phyloP scores from a whole-genome alignment of 2,797 vertebrate genomes.

The Denticeps clupeoides region DNA sequence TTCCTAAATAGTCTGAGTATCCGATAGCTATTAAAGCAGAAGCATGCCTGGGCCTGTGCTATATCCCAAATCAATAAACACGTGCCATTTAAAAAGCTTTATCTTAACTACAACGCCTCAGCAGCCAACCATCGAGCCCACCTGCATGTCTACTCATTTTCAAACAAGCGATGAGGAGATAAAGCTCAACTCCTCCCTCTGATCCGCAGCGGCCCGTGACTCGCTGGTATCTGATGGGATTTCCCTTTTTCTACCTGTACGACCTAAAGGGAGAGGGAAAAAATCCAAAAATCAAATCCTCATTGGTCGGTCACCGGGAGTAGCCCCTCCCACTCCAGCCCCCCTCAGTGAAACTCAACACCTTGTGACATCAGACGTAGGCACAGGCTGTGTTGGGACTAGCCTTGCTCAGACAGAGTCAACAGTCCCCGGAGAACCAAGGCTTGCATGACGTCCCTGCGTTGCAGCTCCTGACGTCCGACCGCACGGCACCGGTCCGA shows the following conservation, averaged over 20 bases:
- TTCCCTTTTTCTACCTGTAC: slow-evolving; percentile 16
- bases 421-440: slow-evolving; percentile 40
- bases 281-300: slow-evolving; percentile 1
- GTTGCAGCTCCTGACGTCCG: not conserved
- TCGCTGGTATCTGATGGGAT: slow-evolving; percentile 8
- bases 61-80: slow-evolving; percentile 14
- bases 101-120: slow-evolving; percentile 22
- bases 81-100: slow-evolving; percentile 18
- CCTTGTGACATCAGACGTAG: slow-evolving; percentile 47
- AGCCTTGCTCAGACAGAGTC: slow-evolving; percentile 26
- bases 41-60: not conserved
- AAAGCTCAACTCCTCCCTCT: slow-evolving; percentile 1
- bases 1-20: slow-evolving; percentile 12
- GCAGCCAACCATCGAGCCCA: slow-evolving; percentile 24
- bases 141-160: slow-evolving; percentile 18
- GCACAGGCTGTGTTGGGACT: slow-evolving; percentile 31
- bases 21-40: slow-evolving; percentile 11
- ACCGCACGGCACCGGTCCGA: not conserved
- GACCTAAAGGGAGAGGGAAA: not conserved
- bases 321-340: slow-evolving; percentile 19
- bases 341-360: slow-evolving; percentile 47
- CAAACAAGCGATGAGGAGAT: slow-evolving; percentile 8
- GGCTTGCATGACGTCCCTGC: too few species aligned
- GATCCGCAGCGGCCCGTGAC: slow-evolving; percentile 6
- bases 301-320: slow-evolving; percentile 28